These are phyloP conservation scores for Drosophila flavopinicola DNA, from an alignment of 2,888 invertebrate genomes.

Conservation along the genomic window DNA sequence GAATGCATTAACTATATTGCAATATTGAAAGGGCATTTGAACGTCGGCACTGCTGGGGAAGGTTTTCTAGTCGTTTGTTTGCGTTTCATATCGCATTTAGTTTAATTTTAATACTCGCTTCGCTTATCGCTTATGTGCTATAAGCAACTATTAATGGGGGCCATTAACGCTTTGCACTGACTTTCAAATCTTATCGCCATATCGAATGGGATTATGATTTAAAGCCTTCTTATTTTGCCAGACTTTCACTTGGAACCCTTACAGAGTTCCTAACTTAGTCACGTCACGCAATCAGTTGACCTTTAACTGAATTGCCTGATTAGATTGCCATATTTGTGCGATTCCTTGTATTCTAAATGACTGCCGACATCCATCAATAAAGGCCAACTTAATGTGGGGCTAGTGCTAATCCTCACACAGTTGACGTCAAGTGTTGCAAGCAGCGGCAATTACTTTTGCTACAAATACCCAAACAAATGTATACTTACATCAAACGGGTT, in stretches of 20 bases:
- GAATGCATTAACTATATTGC: neutral
- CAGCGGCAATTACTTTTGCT: constrained; percentile 15
- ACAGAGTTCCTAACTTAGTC: neutral
- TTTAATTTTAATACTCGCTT: neutral
- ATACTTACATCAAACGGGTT: constrained; percentile 35
- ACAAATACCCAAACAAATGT: constrained; percentile 2
- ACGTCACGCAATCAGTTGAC: neutral
- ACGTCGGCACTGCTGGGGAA: neutral
- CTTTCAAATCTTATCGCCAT: constrained; percentile 23
- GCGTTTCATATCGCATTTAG: neutral
- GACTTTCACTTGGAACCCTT: neutral
- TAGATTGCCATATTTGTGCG: constrained; percentile 12
- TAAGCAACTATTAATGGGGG: constrained; percentile 4
- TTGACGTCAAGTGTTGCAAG: constrained; percentile 43
- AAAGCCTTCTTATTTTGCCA: neutral
- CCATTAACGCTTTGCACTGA: constrained; percentile 14
- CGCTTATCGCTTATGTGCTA: constrained; percentile 9
- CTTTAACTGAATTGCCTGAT: constrained; percentile 23
- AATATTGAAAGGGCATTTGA: neutral
- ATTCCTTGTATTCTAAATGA: constrained; percentile 9
- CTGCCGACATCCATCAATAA: constrained; percentile 18
- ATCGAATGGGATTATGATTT: constrained; percentile 5
- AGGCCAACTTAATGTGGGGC: constrained; percentile 13
- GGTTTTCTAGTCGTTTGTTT: neutral
- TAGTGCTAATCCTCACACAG: constrained; percentile 6